These are phyloP conservation scores for Sycophaga agraensis DNA, from an alignment of 1,140 invertebrate genomes.

Conservation along the genomic window DNA sequence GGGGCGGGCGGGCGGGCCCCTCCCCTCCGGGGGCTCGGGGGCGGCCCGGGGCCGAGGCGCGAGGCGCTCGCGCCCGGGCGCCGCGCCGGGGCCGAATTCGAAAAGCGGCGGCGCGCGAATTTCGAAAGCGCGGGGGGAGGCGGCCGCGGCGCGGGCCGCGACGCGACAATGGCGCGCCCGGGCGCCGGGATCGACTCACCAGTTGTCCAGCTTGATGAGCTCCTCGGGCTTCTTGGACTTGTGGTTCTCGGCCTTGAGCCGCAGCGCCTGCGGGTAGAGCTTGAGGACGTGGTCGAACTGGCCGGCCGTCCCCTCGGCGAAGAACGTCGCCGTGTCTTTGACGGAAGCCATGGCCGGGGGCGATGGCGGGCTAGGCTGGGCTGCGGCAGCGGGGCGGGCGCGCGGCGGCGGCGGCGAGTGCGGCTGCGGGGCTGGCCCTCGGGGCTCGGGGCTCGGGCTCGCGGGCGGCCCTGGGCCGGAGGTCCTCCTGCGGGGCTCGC, in stretches of 20 bases:
- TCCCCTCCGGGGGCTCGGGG: background rate
- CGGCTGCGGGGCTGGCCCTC: too few species aligned
- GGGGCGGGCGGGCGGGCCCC: too few species aligned
- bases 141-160: background rate
- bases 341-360: slow-evolving; percentile 83
- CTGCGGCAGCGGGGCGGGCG: too few species aligned
- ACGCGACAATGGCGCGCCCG: background rate
- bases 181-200: slow-evolving; percentile 73
- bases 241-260: slow-evolving; percentile 77
- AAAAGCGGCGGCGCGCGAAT: too few species aligned
- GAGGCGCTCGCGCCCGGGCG: background rate
- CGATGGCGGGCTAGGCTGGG: too few species aligned
- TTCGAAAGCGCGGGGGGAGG: background rate
- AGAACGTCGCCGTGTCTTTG: slow-evolving; percentile 87
- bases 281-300: slow-evolving; percentile 87
- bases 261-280: slow-evolving; percentile 83
- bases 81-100: background rate
- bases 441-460: too few species aligned
- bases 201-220: slow-evolving; percentile 89
- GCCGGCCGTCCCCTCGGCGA: slow-evolving; percentile 79
- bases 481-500: too few species aligned
- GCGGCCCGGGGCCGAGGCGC: background rate
- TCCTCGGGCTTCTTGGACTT: slow-evolving; percentile 90
- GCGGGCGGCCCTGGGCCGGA: too few species aligned
- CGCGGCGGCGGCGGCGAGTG: too few species aligned